Evolutionary conservation across 2,113 vertebrate species (phyloP).

Genomic region (Cynocephalus volans): DNA sequence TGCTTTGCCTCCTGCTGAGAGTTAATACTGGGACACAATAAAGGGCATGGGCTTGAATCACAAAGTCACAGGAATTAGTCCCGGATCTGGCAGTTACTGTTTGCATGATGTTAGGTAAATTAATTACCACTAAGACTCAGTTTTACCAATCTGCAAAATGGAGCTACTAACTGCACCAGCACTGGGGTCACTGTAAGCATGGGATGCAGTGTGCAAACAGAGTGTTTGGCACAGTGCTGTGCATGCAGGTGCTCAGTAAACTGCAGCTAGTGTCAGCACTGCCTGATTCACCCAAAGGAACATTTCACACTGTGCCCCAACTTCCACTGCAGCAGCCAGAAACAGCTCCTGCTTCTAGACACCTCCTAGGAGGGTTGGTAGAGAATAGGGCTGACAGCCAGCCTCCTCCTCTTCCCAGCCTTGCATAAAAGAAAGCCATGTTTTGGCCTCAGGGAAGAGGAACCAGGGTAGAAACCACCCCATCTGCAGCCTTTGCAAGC

Average conservation of each 20-base stretch:
- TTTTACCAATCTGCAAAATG: neutral
- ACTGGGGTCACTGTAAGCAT: fast-evolving
- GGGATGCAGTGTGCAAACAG: neutral
- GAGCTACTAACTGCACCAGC: fast-evolving
- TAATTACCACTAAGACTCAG: neutral
- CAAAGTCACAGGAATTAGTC: neutral
- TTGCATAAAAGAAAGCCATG: neutral
- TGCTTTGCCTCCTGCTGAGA: neutral
- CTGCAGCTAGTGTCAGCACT: neutral
- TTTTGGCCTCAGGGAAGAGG: neutral
- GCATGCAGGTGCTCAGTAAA: fast-evolving
- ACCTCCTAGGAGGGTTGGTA: neutral
- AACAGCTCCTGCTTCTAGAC: too few relatives aligned
- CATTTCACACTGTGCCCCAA: neutral
- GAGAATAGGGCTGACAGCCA: neutral
- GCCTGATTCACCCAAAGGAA: neutral
- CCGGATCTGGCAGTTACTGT: neutral
- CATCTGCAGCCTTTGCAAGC: neutral
- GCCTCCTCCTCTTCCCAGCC: neutral
- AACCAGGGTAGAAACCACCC: neutral
- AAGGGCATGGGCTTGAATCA: neutral
- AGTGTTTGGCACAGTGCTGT: fast-evolving
- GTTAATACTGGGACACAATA: neutral
- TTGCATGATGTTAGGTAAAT: neutral
- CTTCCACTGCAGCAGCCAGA: neutral